Evolutionary conservation across 2,113 vertebrate genomes (phyloP).

Genomic region (Sorex fumeus): DNA sequence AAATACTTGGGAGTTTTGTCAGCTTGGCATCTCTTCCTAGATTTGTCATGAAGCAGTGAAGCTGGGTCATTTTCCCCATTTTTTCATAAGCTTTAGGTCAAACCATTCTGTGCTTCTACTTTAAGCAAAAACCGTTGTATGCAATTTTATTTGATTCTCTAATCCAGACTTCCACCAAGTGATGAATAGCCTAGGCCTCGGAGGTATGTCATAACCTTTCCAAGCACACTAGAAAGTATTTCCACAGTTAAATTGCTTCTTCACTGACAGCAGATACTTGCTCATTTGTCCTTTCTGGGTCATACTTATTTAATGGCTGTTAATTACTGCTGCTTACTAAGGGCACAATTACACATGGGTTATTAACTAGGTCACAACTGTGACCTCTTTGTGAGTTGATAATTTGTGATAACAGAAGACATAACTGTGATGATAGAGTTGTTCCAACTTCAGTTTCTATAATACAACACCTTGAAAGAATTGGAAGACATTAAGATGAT

Average conservation of each 20-base stretch:
- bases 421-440: constrained; percentile 16
- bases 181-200: background rate
- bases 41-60: too few species aligned
- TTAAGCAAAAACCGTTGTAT: background rate
- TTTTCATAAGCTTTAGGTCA: background rate
- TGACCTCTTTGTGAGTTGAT: background rate
- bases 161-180: background rate
- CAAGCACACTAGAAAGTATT: background rate
- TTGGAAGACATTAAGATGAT: background rate
- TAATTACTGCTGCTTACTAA: background rate
- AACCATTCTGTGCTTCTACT: background rate
- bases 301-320: background rate
- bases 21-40: too few species aligned
- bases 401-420: constrained; percentile 28
- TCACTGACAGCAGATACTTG: background rate
- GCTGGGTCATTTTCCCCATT: background rate
- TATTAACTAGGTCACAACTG: constrained; percentile 14
- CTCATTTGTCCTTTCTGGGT: constrained; percentile 25
- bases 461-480: background rate
- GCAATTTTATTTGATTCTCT: background rate
- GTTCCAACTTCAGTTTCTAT: constrained; percentile 14
- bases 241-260: constrained; percentile 40
- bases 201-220: background rate
- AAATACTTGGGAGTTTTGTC: too few species aligned
- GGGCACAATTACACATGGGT: background rate